These are phyloP conservation scores for Cairina moschata DNA, from an alignment of 2,113 vertebrate genomes.

Conservation along the genomic window DNA sequence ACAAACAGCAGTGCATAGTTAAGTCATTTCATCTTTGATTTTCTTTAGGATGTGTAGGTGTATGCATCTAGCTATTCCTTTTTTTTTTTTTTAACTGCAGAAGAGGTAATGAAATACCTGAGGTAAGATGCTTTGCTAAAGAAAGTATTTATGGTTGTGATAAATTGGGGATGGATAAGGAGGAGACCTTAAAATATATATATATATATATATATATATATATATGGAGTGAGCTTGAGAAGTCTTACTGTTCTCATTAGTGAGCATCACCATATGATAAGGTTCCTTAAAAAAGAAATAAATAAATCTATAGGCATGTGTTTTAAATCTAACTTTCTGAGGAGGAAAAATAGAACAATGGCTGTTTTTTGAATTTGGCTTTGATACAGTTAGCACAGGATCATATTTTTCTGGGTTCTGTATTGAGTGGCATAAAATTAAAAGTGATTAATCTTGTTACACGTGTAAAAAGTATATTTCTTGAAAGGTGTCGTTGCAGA, in stretches of 20 bases:
- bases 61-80: background rate
- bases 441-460: background rate
- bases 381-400: background rate
- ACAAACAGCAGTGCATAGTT: background rate
- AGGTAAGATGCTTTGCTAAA: background rate
- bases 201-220: too few relatives aligned
- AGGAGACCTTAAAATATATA: background rate
- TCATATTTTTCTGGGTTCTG: background rate
- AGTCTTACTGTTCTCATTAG: background rate
- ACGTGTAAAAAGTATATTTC: background rate
- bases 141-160: background rate
- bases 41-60: background rate
- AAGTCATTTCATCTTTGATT: background rate
- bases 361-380: background rate
- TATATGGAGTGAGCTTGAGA: background rate
- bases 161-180: background rate
- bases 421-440: background rate
- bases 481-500: background rate
- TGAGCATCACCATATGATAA: background rate
- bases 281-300: background rate
- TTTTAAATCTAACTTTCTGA: background rate
- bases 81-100: background rate
- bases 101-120: background rate
- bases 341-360: background rate
- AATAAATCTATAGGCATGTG: background rate